Evolutionary conservation across 1,140 invertebrate species (phyloP).

Genomic region (Pseudomyrmex gracilis): DNA sequence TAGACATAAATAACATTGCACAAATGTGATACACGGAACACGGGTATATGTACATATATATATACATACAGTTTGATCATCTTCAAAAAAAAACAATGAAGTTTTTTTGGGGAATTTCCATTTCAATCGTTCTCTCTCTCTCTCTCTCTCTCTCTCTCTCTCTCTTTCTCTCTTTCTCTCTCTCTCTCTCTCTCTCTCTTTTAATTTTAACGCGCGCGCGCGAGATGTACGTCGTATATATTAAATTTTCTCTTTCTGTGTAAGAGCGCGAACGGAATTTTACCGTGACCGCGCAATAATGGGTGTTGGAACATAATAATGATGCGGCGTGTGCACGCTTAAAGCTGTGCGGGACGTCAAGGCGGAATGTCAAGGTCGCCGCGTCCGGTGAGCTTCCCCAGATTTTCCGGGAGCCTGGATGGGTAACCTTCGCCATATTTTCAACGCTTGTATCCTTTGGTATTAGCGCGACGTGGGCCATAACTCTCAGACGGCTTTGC

Average conservation of each 20-base stretch:
- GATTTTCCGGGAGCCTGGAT: constrained; percentile 62
- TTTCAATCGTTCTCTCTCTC: neutral
- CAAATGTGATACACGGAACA: too few species aligned
- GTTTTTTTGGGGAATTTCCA: neutral
- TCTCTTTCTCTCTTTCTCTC: too few species aligned
- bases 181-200: neutral
- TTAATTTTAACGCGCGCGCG: constrained; percentile 7
- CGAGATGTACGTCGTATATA: neutral
- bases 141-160: neutral
- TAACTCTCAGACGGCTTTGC: constrained; percentile 25
- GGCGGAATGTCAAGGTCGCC: constrained; percentile 52
- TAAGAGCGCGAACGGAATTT: neutral
- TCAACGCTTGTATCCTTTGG: constrained; percentile 37
- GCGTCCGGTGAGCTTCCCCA: constrained; percentile 44
- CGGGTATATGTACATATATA: neutral
- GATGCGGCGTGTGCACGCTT: neutral
- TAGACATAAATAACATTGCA: too few species aligned
- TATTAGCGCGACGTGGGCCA: constrained; percentile 32
- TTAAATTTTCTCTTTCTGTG: constrained; percentile 20
- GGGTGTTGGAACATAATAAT: constrained; percentile 15
- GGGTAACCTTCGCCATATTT: constrained; percentile 32
- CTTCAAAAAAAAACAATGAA: constrained; percentile 9
- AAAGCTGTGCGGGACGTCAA: constrained; percentile 69
- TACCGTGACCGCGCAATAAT: neutral
- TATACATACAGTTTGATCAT: constrained; percentile 20